phyloP scores from a whole-genome alignment of 2,113 vertebrate genomes.

The Platichthys flesus region DNA sequence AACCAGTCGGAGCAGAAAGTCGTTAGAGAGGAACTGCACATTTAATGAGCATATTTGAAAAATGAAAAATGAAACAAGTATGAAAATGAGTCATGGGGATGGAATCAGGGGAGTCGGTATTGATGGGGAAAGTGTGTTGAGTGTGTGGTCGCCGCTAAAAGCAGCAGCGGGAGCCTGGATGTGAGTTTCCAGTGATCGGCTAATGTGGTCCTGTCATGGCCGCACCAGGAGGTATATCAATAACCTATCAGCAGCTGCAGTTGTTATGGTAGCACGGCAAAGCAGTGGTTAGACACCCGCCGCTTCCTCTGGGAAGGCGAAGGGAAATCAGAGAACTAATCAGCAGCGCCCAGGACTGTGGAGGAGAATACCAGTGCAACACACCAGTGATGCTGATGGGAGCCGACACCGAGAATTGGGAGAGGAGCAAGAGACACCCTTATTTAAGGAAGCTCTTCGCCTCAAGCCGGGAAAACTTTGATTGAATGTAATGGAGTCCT shows the following conservation, averaged over 20 bases:
- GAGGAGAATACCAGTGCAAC: constrained; percentile 64
- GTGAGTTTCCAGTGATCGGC: too few species aligned
- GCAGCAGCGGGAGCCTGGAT: too few species aligned
- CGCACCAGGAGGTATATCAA: constrained; percentile 34
- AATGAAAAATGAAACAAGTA: too few species aligned
- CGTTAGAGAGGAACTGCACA: too few species aligned
- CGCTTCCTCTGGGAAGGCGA: constrained; percentile 53
- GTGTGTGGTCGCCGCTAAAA: too few species aligned
- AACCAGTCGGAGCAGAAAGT: too few species aligned
- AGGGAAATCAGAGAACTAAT: constrained; percentile 70
- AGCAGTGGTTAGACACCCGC: constrained; percentile 54
- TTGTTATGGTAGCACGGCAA: constrained; percentile 56
- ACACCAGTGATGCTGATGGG: constrained; percentile 70
- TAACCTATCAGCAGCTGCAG: constrained; percentile 51
- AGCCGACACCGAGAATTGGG: constrained; percentile 72
- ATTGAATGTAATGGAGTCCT: constrained; percentile 73
- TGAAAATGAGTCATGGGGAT: too few species aligned
- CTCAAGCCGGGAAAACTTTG: constrained; percentile 68
- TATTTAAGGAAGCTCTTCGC: constrained; percentile 70
- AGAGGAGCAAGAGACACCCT: constrained; percentile 70
- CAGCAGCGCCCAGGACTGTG: constrained; percentile 53
- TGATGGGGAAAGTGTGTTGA: too few species aligned
- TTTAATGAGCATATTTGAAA: too few species aligned
- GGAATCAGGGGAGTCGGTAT: too few species aligned
- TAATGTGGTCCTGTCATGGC: neutral